Percentiles rank a stretch among this genome's conserved stretches.
phyloP scores from a whole-genome alignment of 2,113 vertebrate genomes.

The Chloroceryle aenea region DNA sequence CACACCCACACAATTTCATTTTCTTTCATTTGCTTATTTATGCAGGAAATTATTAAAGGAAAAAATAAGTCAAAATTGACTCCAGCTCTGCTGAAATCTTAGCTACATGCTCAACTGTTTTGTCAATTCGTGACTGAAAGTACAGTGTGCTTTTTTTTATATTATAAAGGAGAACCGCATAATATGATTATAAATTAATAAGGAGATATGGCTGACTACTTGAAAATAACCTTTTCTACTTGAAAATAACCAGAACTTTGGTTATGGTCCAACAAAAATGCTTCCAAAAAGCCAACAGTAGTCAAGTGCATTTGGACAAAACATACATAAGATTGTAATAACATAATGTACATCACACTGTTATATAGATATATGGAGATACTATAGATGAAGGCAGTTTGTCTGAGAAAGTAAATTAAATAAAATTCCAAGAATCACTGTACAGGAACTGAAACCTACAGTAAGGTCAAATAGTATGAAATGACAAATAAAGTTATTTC shows the following conservation, averaged over 20 bases:
- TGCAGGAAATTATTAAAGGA: constrained; percentile 2
- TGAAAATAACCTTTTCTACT: neutral
- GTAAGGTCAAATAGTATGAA: neutral
- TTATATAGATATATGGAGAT: neutral
- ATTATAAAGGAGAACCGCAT: neutral
- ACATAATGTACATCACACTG: neutral
- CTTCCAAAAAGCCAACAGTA: neutral
- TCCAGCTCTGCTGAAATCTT: neutral
- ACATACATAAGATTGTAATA: neutral
- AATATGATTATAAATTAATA: neutral
- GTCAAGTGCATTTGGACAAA: neutral
- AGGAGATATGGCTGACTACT: neutral
- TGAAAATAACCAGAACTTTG: neutral
- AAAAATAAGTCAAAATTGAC: neutral
- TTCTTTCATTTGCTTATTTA: constrained; percentile 43
- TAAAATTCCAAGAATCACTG: neutral
- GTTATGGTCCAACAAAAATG: neutral
- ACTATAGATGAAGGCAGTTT: neutral
- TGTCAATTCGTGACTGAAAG: neutral
- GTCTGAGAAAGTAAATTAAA: neutral
- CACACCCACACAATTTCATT: neutral
- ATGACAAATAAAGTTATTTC: neutral
- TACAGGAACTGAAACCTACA: neutral
- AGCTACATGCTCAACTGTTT: neutral
- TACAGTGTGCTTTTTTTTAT: neutral